A percentile compares a stretch with the other conserved stretches of the same genome.
Evolutionary conservation across 53 echinoderm and acorn worm species (phyloP).

Genomic region (Mesocentrotus franciscanus): DNA sequence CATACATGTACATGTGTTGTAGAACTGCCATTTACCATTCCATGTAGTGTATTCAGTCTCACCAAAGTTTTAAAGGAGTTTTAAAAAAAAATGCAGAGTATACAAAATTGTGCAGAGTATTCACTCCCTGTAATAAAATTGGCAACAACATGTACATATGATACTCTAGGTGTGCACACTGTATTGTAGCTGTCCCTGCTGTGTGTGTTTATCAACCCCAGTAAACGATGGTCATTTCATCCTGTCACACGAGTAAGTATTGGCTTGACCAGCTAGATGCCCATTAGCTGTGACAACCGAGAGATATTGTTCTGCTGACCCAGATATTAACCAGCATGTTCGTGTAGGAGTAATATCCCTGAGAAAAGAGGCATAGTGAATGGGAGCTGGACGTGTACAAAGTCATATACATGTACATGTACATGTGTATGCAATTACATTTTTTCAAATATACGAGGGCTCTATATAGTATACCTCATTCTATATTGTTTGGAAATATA

Average conservation of each 20-base stretch:
- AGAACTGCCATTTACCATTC: neutral
- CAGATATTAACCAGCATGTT: constrained; percentile 44
- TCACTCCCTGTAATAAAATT: neutral
- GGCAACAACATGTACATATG: neutral
- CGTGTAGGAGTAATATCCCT: neutral
- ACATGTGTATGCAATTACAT: too few relatives aligned
- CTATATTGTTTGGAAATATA: too few relatives aligned
- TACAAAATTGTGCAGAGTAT: neutral
- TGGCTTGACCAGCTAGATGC: neutral
- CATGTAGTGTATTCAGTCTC: neutral
- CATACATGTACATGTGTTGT: too few relatives aligned
- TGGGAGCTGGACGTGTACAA: neutral
- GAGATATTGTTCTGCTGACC: constrained; percentile 42
- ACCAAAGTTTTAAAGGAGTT: neutral
- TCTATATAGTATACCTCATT: too few relatives aligned
- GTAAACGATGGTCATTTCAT: constrained; percentile 1
- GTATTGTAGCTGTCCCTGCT: neutral
- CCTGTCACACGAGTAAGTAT: neutral
- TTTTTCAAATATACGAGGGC: too few relatives aligned
- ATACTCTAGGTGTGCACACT: neutral
- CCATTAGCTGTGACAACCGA: constrained; percentile 29
- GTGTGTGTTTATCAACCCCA: neutral
- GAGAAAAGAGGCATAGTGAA: constrained; percentile 15
- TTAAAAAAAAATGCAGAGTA: neutral
- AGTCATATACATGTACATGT: too few relatives aligned